Evolutionary conservation across 1,140 invertebrate genomes (phyloP), one percentile per base, ranked within the genome.

Genomic region (Bombus picipes): DNA sequence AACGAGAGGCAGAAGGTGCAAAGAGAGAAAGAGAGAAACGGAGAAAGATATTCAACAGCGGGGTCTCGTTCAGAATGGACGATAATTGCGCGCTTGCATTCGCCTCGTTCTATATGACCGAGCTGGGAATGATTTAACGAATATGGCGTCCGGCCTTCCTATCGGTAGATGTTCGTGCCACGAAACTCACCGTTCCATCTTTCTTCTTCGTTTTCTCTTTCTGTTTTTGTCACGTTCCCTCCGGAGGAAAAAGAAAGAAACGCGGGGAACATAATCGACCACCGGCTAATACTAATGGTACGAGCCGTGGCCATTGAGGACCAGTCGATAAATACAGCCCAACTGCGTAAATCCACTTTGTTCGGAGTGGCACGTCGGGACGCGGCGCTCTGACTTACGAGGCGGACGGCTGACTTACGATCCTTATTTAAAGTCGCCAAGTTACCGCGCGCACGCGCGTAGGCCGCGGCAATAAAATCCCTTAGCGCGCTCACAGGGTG

Each of bases 251-350:
- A 18, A 32, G 68, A 25, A 57, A 34, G 13, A 39, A 43, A 3
- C 34, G 32, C 47, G 28, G 18, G 13, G 41, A 71, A 37, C 71
- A 88, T 90, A 89, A 82, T 88, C 83, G 75, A 62, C 68, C 79
- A 82, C 66, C 75, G 73, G 65, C 75, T 87, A 83, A 88, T 71
- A 82, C 74, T 88, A 88, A 90, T 87, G 79, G 83, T 66, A 70
- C 57, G 72, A 32, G 39, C 70, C 65, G 22, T 59, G 85, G 66
- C 82, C 87, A 88, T 91, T 86, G 87, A 91, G 83, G 88, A 91
- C 84, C 87, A 89, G 87, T 92, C 91, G 87, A 92, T 91, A 92
- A 92, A 92, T 92, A 92, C 79, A 70, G 79, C 84, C 74, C 73
- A 81, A 88, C 87, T 85, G 82, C 74, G 78, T 91, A 91, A 91